Base-by-base conservation (phyloP, 1,140 invertebrate species). In the Aphaenogaster ashmeadi region DNA sequence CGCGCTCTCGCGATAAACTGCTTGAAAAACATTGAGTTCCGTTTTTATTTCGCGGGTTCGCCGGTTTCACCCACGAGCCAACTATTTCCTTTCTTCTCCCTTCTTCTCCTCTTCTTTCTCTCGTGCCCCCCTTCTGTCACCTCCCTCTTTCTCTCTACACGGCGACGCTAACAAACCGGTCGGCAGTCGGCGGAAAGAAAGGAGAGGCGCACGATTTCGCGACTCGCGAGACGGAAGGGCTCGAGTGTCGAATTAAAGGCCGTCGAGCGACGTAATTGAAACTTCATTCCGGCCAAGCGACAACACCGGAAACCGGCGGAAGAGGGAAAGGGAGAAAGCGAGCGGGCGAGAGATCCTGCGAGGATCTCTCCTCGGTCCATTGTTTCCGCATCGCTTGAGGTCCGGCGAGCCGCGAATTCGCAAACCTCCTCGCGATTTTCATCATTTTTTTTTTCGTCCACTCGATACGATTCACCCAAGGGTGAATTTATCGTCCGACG, bases 1-100 rank as follows among this genome's bases (percentile, higher is more conserved):
- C 77, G 81, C 83, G 79, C 44, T 88, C 83, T 67, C 74, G 90
- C 79, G 92, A 94, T 94, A 94, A 94, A 94, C 90, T 91, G 91
- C 92, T 91, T 91, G 89, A 90, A 92, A 89, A 91, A 92, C 92
- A 83, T 94, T 87, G 88, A 87, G 90, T 93, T 78, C 88, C 71
- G 83, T 89, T 66, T 89, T 90, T 92, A 87, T 90, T 83, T 88
- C 81, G 87, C 78, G 81, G 64, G 62, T 56, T 85, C 66, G 33
- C 66, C 62, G 84, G 75, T 80, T 27, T 75, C 71, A 67, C 60
- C 81, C 87, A 56, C 27, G 27, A 11, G 47, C 44, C 21, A 15
- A 52, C 64, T 54, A 21, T 44, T 90, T 74, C 75, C 15, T 74
- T 85, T 67, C 44, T 72, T 67, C 8, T 36, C 47, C 15, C 62